Base-by-base conservation (phyloP, 2,113 vertebrate genomes). In the Pampusana beccarii region DNA sequence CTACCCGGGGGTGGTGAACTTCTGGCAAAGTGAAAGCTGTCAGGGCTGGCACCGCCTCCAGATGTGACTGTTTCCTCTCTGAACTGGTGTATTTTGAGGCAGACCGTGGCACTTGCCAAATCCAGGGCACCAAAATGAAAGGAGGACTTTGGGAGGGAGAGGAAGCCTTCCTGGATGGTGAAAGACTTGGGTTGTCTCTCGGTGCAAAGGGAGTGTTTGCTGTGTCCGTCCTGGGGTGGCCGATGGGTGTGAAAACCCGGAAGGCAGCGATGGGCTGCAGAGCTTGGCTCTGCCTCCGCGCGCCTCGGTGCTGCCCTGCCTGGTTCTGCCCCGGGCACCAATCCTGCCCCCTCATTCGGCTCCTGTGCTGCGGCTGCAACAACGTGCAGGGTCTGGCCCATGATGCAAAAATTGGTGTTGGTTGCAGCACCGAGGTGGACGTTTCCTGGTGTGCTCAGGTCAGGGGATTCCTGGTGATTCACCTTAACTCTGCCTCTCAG, bases 41-140 rank as follows among this genome's bases (percentile, higher is more conserved):
- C 79, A 16, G 86, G 75, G 88, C 77, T 79, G 88, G 92, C 65
- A 70, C 92, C 89, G 81, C 88, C 91, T 94, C 85, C 80, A 64
- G 79, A 62, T 48, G 88, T 70, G 86, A 86, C 83, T 3, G 77
- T 92, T 96, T 93, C 79, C 84, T 90, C 72, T 72, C 67, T 29
- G 26, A n/a, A 38, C 74, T 0, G 9, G 21, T 5, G 80, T 38
- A 0, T 86, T 62, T 56, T 11, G 67, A 57, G 79, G 65, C 86
- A 65, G 50, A 16, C 58, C 5, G 3, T 69, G 44, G 93, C 25
- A 38, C 40, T 86, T 74, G 92, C 81, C 77, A 93, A 83, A 94
- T 60, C 34, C 90, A 83, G 86, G 86, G 88, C 86, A 92, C 83
- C 74, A 71, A 36, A 69, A 46, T 24, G 51, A 58, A 72, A 91